phyloP scores from a whole-genome alignment of 2,888 invertebrate species.

The Drosophila cognata region DNA sequence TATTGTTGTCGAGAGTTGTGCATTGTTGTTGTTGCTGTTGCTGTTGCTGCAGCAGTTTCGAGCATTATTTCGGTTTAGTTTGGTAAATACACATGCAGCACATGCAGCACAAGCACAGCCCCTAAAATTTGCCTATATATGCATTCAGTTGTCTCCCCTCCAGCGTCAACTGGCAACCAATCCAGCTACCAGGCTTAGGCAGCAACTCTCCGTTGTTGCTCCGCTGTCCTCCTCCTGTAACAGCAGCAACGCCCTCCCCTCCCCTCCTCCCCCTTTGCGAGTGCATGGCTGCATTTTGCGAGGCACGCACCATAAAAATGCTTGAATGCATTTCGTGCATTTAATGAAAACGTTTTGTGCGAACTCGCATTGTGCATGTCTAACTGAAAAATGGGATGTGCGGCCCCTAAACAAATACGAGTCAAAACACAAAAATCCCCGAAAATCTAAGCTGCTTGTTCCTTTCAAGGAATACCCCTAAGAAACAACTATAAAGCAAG shows the following conservation, averaged over 20 bases:
- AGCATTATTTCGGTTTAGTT: slow-evolving; percentile 80
- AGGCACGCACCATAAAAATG: slow-evolving; percentile 56
- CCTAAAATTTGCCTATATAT: slow-evolving; percentile 8
- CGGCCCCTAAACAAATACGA: slow-evolving; percentile 3
- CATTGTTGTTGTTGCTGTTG: slow-evolving; percentile 25
- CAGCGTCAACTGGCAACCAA: slow-evolving; percentile 33
- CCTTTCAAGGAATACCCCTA: background rate
- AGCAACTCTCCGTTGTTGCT: slow-evolving; percentile 23
- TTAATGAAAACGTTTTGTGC: slow-evolving; percentile 52
- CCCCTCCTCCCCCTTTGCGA: background rate
- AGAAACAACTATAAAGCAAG: background rate
- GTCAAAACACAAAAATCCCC: background rate
- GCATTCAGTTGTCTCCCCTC: background rate
- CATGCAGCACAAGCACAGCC: slow-evolving; percentile 26
- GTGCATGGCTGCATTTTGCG: slow-evolving; percentile 25
- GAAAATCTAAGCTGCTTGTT: background rate
- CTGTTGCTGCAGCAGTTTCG: slow-evolving; percentile 66
- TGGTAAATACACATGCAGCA: slow-evolving; percentile 76
- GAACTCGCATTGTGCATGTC: slow-evolving; percentile 1
- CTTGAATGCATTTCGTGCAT: slow-evolving; percentile 65
- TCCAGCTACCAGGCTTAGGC: slow-evolving; percentile 46
- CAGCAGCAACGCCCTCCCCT: background rate
- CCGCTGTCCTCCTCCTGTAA: slow-evolving; percentile 4
- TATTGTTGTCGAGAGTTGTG: slow-evolving; percentile 68
- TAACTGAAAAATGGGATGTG: background rate